Evolutionary conservation across 2,888 invertebrate species (phyloP), one percentile per base, ranked within the genome.

Genomic region (Monochamus alternatus): DNA sequence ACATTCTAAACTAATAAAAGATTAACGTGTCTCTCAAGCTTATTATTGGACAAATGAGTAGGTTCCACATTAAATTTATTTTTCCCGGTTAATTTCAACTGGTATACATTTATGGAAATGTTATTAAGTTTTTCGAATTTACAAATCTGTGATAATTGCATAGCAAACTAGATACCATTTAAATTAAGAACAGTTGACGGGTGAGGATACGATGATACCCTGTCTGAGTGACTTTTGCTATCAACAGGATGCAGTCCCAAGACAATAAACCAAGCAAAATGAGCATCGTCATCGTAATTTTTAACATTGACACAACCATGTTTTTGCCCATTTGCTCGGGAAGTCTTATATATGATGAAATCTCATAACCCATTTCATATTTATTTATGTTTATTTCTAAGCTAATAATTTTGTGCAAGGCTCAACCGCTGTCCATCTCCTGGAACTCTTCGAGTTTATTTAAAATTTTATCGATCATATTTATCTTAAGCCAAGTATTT

Each of bases 311-410:
- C 47, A 12, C 47, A 47, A 47, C 3, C 3, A 9, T 75, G 31
- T 62, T 81, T 83, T 68, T 76, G 66, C 73, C 22, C n/a, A 85
- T 80, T 52, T 67, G 12, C 12, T 76, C 7, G 0, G 81, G 83
- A 32, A 84, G 38, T 52, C 62, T 68, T 70, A 85, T 80, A 69
- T 78, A 83, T 12, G 82, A 82, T 69, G 67, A 81, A 74, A 7
- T 78, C 75, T 14, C 74, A 59, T 69, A 77, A 32, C 44, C 63
- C 5, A 63, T 43, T 63, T 63, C 43, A 5, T 47, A 4, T 22
- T 47, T 64, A 9, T 64, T 64, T 0, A 47, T 64, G 47, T 64
- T 64, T 8, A 64, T 64, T 64, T 64, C 44, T 22, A 47, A 64
- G 44, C 47, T 64, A 9, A 64, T 43, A 7, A 47, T 47, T 38